Evolutionary conservation across 2,797 vertebrate genomes (phyloP), one percentile per base, ranked within the genome.

Genomic region (Sternotherus odoratus): DNA sequence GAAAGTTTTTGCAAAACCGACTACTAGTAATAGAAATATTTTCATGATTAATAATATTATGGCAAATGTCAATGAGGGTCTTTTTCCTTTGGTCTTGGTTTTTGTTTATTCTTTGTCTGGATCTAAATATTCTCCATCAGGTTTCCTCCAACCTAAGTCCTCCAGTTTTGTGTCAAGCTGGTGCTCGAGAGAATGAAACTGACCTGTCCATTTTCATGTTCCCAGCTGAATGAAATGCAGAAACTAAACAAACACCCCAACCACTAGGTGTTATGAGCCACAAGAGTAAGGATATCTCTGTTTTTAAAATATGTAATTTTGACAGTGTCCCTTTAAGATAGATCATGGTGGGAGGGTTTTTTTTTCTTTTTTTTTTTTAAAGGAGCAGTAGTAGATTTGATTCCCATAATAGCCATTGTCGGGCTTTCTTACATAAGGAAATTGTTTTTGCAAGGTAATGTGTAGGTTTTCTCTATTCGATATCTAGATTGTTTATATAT

Each of bases 1-100:
- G 82, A 78, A 91, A 95, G 63, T 51, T 8, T 90, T 86, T 87
- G 69, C 85, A 82, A 82, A 93, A 95, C 28, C 49, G 63, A 43
- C 83, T 39, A 39, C 72, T 23, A 77, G n/a, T 84, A 79, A 79
- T 21, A 24, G 91, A 51, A 74, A 60, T 91, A 91, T 77, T 36
- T 26, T 60, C 63, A 24, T 26, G 19, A 86, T 48, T 30, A 3
- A 7, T 23, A 43, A 2, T 26, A 90, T 26, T 17, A 28, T 63
- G 13, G 60, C 79, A 87, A 93, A 79, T 91, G 77, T 63, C 43
- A 66, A 39, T 46, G 79, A 92, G 39, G 33, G 54, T 69, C 8
- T 66, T 39, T 66, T 36, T 21, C n/a, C 66, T 69, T 69, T 39
- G 36, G 66, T 69, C 21, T 66, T 39, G 66, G n/a, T 69, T 69